A percentile compares a stretch with the other conserved stretches of the same genome.
Conservation (phyloP, 2,888 invertebrate species). For the Sylvicola cinctus region DNA sequence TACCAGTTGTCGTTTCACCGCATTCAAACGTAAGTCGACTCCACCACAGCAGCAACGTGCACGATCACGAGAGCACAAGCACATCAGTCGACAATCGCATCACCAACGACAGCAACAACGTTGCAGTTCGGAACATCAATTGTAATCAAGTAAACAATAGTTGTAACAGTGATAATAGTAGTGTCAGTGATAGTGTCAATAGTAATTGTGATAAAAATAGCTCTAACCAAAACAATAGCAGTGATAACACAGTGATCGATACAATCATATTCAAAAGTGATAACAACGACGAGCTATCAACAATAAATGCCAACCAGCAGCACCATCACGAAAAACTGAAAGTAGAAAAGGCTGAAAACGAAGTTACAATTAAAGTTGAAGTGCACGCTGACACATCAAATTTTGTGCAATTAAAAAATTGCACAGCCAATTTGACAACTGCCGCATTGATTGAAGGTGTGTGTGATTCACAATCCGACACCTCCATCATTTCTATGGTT, state of each 20-base stretch:
- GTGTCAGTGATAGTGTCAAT: constrained; percentile 1
- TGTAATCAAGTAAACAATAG: background rate
- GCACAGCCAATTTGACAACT: no score
- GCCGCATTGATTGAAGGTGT: no score
- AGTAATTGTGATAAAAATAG: background rate
- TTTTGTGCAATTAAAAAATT: no score
- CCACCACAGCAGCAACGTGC: background rate
- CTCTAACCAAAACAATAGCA: background rate
- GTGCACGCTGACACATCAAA: no score
- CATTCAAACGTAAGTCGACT: constrained; percentile 1
- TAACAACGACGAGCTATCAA: no score
- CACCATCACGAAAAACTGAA: no score
- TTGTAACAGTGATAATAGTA: background rate
- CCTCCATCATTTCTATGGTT: constrained; percentile 1
- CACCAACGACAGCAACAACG: constrained; percentile 1
- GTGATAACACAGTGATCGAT: constrained; percentile 5
- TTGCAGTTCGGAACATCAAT: background rate
- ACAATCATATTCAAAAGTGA: no score
- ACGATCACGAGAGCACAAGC: background rate
- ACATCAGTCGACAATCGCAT: constrained; percentile 1
- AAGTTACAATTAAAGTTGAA: no score
- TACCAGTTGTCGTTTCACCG: constrained; percentile 10
- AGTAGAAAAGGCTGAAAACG: no score
- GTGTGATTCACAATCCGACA: no score
- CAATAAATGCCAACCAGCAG: no score